These are phyloP conservation scores for Siniperca scherzeri DNA, from an alignment of 2,797 vertebrate species.

Conservation along the genomic window DNA sequence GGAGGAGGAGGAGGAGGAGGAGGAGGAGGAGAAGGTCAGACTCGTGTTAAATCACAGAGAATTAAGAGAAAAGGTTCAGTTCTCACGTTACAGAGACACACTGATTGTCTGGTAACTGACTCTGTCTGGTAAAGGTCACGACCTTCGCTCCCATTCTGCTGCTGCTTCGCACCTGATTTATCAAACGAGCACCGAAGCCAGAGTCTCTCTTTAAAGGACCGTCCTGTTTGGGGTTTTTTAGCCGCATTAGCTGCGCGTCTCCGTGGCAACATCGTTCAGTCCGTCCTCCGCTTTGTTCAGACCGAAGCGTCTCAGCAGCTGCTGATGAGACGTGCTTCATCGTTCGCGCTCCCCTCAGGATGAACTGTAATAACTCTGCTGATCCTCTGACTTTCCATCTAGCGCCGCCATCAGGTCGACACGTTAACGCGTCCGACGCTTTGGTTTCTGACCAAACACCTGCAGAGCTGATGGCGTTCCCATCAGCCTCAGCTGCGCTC, in stretches of 20 bases:
- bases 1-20: conserved; percentile 2
- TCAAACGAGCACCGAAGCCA: not conserved
- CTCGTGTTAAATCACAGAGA: conserved; percentile 55
- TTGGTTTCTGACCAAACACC: no score
- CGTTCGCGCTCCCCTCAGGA: no score
- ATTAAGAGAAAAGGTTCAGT: conserved; percentile 44
- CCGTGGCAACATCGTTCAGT: not conserved
- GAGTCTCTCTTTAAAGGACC: not conserved
- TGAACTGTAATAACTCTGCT: no score
- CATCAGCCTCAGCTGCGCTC: no score
- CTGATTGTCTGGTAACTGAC: not conserved
- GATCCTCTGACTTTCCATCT: no score
- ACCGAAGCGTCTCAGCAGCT: no score
- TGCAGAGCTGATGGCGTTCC: no score
- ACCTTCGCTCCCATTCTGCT: not conserved
- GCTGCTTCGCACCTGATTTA: conserved; percentile 39
- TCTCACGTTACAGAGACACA: conserved; percentile 31
- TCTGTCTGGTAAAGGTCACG: conserved; percentile 47
- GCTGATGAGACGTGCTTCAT: no score
- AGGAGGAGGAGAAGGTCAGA: conserved; percentile 39
- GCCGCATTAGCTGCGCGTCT: not conserved
- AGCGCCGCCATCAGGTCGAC: no score
- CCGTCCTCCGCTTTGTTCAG: no score
- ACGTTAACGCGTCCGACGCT: no score
- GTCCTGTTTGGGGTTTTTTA: not conserved